A percentile compares a stretch with the other conserved stretches of the same genome.
Evolutionary conservation across 2,113 vertebrate genomes (phyloP).

Genomic region (Panthera tigris): DNA sequence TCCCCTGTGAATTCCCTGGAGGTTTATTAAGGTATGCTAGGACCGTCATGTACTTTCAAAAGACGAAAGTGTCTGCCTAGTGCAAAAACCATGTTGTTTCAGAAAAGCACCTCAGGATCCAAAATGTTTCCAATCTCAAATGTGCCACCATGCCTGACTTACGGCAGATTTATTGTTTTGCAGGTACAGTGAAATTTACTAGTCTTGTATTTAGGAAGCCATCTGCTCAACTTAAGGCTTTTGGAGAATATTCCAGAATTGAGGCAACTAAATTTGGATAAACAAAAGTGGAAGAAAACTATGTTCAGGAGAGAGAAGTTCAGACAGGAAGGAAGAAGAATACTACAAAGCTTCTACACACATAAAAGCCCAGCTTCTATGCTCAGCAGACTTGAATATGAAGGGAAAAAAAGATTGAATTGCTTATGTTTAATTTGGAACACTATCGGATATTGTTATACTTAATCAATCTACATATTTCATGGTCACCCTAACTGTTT

Average conservation of each 20-base stretch:
- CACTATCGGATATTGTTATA: neutral
- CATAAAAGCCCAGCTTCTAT: neutral
- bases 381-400: neutral
- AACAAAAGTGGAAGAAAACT: slow-evolving; percentile 58
- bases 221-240: slow-evolving; percentile 67
- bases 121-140: slow-evolving; percentile 71
- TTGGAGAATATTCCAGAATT: neutral
- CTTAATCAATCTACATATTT: slow-evolving; percentile 42
- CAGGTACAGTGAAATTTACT: slow-evolving; percentile 74
- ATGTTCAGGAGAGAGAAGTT: neutral
- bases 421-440: slow-evolving; percentile 44
- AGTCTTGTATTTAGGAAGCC: slow-evolving; percentile 67
- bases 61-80: slow-evolving; percentile 74
- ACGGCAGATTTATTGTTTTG: slow-evolving; percentile 68
- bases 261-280: slow-evolving; percentile 53
- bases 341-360: neutral
- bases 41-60: slow-evolving; percentile 72
- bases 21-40: slow-evolving; percentile 72
- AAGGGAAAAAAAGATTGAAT: neutral
- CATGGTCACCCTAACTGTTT: slow-evolving; percentile 29
- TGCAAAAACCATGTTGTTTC: slow-evolving; percentile 63
- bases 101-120: slow-evolving; percentile 65
- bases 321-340: neutral
- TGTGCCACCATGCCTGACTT: slow-evolving; percentile 18
- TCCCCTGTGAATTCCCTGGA: slow-evolving; percentile 74